Evolutionary conservation across 1,140 invertebrate genomes (phyloP).

Genomic region (Arctopsyche grandis): DNA sequence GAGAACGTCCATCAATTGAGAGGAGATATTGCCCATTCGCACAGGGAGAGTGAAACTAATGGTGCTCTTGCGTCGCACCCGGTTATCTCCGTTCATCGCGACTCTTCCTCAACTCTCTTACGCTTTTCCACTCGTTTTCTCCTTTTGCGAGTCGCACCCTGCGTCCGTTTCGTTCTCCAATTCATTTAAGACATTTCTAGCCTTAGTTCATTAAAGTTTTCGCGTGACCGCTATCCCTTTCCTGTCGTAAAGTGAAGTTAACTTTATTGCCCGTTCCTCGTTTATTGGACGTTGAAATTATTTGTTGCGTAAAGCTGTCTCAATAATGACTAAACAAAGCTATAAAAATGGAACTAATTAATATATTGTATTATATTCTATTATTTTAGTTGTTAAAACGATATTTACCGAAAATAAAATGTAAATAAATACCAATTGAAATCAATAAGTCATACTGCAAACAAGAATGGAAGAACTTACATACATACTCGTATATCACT

Average conservation of each 20-base stretch:
- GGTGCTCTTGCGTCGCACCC: conserved; percentile 23
- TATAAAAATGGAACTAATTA: too few relatives aligned
- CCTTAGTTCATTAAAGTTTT: conserved; percentile 27
- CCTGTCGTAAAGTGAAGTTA: conserved; percentile 5
- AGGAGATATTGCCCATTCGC: conserved; percentile 44
- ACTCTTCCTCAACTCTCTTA: conserved; percentile 9
- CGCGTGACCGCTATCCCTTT: conserved; percentile 28
- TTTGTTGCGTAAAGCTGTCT: not conserved
- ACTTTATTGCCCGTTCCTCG: not conserved
- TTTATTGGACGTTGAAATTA: not conserved
- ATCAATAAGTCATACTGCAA: too few relatives aligned
- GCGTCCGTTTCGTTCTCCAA: not conserved
- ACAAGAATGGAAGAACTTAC: too few relatives aligned
- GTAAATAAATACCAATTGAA: too few relatives aligned
- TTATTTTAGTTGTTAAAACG: too few relatives aligned
- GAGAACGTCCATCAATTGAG: conserved; percentile 45
- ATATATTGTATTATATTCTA: too few relatives aligned
- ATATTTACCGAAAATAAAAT: too few relatives aligned
- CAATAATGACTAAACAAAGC: too few relatives aligned
- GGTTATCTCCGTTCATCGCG: conserved; percentile 24
- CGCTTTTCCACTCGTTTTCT: conserved; percentile 2
- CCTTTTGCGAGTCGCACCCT: not conserved
- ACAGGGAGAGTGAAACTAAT: conserved; percentile 36
- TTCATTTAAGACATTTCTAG: conserved; percentile 8
- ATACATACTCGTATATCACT: too few relatives aligned